Evolutionary conservation across 2,888 invertebrate species (phyloP), one percentile per base, ranked within the genome.

Genomic region (Enoplolaimus lenunculus): DNA sequence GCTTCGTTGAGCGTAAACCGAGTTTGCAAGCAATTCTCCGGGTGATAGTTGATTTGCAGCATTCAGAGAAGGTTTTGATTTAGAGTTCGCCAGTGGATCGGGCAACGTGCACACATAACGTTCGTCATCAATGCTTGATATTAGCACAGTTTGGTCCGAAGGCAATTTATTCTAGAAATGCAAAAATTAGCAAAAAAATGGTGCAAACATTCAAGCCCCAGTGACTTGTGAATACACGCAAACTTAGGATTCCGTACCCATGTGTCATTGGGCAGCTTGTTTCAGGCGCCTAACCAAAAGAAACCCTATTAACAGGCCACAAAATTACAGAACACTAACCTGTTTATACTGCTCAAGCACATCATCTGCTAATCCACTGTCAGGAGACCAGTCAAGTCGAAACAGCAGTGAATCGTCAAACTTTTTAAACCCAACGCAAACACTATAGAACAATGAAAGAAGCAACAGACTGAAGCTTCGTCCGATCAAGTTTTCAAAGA

Each of bases 81-180:
- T 77, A 70, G 77, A 76, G 57, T 78, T 77, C 66, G 81, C 80
- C 65, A 77, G 76, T 7, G 87, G 82, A 72, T 87, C 86, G 16
- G 93, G 93, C 75, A 93, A 84, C 13, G 86, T 83, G 80, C 94
- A 94, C 71, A 87, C 86, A 80, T 91, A 94, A 75, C 87, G 86
- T 79, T 94, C 93, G 77, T 90, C 87, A 73, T 89, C 87, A 26
- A 87, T 85, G 21, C 91, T 89, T 69, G 86, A 87, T 69, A 91
- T 86, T 74, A 86, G 82, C 70, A 90, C 82, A 16, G 86, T 82
- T 77, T 89, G 88, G 72, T 74, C 73, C 71, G 78, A 74, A 68
- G 73, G 71, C 69, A 72, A 60, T 71, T 68, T 28, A 21, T 45
- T 26, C 68, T 70, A 59, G 21, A 69, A 68, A 13, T 57, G 57